Base-by-base conservation (phyloP, 2,113 vertebrate species). In the Nematolebias whitei region DNA sequence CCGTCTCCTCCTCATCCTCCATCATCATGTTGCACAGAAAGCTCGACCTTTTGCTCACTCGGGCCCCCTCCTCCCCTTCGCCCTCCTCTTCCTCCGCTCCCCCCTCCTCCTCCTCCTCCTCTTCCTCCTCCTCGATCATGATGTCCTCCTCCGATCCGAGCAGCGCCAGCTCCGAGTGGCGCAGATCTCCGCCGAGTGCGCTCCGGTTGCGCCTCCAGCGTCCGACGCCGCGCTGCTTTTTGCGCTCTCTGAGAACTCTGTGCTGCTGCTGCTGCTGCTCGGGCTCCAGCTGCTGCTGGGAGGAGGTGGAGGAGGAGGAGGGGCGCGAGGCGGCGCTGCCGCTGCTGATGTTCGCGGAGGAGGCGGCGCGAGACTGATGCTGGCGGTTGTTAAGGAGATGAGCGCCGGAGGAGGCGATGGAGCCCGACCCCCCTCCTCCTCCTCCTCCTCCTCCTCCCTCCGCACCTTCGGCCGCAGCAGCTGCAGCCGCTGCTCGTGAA, bases 81-180 rank as follows among this genome's bases (percentile, higher is more conserved):
- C 94, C 95, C 1, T 94, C 95, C 32, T 95, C 95, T 1, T 90
- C 94, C 14, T 93, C 5, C 32, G 32, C 32, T 6, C 32, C 95
- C 38, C 93, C 94, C 5, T 92, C 94, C 41, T 93, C 96, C 1
- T 91, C 95, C 13, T 92, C 96, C 29, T 93, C 94, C 2, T 93
- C 95, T 78, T 92, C 93, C 52, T 94, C 93, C 82, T 93, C 92
- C 59, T 96, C 95, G 65, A 95, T 94, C 89, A 97, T 94, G 66
- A 97, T 95, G 80, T 95, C 95, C 89, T 98, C 96, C 90, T 96
- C 96, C 2, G 96, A 98, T 52, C 96, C 96, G 9, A 96, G 95
- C 41, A 96, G 95, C 89, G 95, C 94, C 91, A 98, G 91, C 91
- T 98, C 96, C 0, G 96, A 94, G 71, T 96, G 95, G 76, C 95